Base-by-base conservation (phyloP, 2,113 vertebrate genomes). In the Alaudala cheleensis region DNA sequence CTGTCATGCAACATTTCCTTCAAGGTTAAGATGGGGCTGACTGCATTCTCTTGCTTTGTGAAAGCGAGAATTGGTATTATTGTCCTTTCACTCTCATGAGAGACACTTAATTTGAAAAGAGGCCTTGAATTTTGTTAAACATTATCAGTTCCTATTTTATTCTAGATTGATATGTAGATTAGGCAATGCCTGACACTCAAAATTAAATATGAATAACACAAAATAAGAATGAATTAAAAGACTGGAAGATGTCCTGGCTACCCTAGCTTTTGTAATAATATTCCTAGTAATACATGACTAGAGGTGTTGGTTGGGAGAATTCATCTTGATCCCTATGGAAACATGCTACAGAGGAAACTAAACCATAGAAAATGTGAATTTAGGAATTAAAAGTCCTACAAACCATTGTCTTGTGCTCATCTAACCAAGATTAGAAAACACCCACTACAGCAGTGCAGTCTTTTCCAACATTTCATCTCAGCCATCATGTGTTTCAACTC, bases 211-310 rank as follows among this genome's bases (percentile, higher is more conserved):
- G 19, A 83, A 61, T 71, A 81, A 80, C 57, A 64, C 67, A 93
- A 94, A 91, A 90, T 82, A 94, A 50, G 74, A 80, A 82, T 80
- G 87, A 91, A 91, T 95, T 90, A 91, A 81, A 94, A 89, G 44
- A 66, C 45, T 84, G 42, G 31, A 72, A 82, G 49, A 56, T 76
- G 37, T 69, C 40, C 53, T 79, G 82, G 10, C 47, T 77, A 66
- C 10, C 67, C 23, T 26, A 60, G 18, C 23, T 93, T 86, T 88
- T 65, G 54, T 81, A 74, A 24, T 50, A 76, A 60, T 86, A 65
- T 50, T 94, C 49, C 11, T 83, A 67, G 37, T 23, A 81, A 34
- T 64, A 67, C 13, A 71, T 28, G 40, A 81, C 66, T 69, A 77
- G 64, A 92, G 62, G 10, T 88, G 11, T 18, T 62, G 18, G 67